phyloP scores from a whole-genome alignment of 2,888 invertebrate species.

The Tipula lateralis region DNA sequence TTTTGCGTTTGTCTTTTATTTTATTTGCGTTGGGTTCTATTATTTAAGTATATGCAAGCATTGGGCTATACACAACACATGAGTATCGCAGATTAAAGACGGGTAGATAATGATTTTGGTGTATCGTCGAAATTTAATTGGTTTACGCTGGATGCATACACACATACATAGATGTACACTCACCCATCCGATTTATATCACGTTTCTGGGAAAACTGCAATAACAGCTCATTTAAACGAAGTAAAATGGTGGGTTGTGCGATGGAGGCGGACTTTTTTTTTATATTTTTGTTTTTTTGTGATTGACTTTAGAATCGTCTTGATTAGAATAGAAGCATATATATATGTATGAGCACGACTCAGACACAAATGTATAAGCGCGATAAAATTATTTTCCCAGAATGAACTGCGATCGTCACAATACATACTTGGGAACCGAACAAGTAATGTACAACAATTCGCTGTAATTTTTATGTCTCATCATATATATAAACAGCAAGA shows the following conservation, averaged over 20 bases:
- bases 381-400: background rate
- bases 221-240: slow-evolving; percentile 11
- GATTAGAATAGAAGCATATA: background rate
- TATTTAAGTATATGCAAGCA: background rate
- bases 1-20: background rate
- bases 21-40: background rate
- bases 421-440: background rate
- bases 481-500: background rate
- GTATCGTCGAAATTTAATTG: background rate
- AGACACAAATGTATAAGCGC: background rate
- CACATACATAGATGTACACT: background rate
- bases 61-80: background rate
- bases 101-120: slow-evolving; percentile 7
- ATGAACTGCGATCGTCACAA: background rate
- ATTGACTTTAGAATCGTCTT: background rate
- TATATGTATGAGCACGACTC: background rate
- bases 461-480: background rate
- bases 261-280: background rate
- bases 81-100: background rate
- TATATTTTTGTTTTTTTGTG: background rate
- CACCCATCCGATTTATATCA: background rate
- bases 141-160: background rate
- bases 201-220: background rate
- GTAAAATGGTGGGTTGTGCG: background rate
- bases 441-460: slow-evolving; percentile 7